These are phyloP conservation scores for Toxotes jaculatrix DNA, from an alignment of 2,113 vertebrate species.

Conservation along the genomic window DNA sequence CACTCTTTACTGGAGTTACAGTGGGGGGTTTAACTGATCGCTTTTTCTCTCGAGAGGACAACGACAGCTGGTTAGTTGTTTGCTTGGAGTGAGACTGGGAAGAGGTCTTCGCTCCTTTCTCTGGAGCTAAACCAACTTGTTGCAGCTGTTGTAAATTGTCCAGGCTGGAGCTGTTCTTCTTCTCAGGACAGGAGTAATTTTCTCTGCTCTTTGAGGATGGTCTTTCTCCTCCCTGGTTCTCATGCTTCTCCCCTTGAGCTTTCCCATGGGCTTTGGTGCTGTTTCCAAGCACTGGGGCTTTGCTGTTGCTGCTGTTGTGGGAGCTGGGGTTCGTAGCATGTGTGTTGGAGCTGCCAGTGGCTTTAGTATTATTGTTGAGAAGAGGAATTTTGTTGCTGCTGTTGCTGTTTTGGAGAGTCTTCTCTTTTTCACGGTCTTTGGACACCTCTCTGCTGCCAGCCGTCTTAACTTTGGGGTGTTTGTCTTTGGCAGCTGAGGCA, in stretches of 20 bases:
- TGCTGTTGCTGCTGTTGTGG: constrained; percentile 79
- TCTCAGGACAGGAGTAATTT: constrained; percentile 74
- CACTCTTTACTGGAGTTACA: constrained; percentile 77
- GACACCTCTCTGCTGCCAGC: constrained; percentile 77
- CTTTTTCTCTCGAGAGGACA: constrained; percentile 86
- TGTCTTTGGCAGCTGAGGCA: constrained; percentile 83
- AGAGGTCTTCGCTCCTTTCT: constrained; percentile 70
- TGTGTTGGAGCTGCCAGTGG: constrained; percentile 59
- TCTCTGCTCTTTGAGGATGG: constrained; percentile 84
- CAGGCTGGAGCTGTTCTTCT: constrained; percentile 76
- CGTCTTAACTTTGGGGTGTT: constrained; percentile 81
- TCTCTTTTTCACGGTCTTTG: constrained; percentile 81
- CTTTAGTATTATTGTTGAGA: constrained; percentile 79
- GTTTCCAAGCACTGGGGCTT: constrained; percentile 69
- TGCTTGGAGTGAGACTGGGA: constrained; percentile 76
- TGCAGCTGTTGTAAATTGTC: constrained; percentile 78
- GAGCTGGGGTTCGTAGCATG: constrained; percentile 62
- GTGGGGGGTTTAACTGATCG: constrained; percentile 86
- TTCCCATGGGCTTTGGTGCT: constrained; percentile 75
- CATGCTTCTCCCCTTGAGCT: constrained; percentile 77
- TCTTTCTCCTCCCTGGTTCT: constrained; percentile 82
- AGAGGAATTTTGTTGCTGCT: constrained; percentile 73
- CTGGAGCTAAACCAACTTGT: constrained; percentile 69
- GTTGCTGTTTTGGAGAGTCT: constrained; percentile 75
- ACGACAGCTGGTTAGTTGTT: constrained; percentile 80